These are phyloP conservation scores for Microtus obscurus DNA, from an alignment of 2,797 vertebrate genomes.

Conservation along the genomic window DNA sequence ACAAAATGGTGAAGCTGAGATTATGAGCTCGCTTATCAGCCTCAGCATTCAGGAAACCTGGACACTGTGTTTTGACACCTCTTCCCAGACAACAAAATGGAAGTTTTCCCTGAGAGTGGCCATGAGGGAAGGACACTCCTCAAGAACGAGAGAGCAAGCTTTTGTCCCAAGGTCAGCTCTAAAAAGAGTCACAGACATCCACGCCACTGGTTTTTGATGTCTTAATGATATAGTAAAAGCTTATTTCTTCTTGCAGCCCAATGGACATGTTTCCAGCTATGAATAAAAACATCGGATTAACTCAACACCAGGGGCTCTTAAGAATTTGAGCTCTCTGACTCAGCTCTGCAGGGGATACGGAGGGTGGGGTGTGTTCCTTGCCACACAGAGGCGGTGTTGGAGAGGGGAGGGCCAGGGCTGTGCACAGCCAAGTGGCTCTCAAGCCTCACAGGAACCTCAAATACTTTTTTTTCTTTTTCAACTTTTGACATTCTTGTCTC, in stretches of 20 bases:
- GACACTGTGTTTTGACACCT: neutral
- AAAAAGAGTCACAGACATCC: conserved; percentile 4
- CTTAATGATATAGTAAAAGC: neutral
- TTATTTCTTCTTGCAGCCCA: conserved; percentile 33
- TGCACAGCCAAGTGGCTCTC: neutral
- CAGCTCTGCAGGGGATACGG: fast-evolving
- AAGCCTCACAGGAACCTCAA: neutral
- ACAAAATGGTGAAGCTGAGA: neutral
- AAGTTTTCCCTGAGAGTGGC: neutral
- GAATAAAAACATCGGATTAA: conserved; percentile 2
- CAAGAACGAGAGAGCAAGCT: neutral
- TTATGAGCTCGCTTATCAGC: neutral
- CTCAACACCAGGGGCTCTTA: neutral
- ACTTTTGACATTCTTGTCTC: neutral
- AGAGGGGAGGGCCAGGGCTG: neutral
- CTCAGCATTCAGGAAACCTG: neutral
- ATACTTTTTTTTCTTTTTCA: neutral
- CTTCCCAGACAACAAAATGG: neutral
- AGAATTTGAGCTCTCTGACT: neutral
- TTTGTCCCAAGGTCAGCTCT: neutral
- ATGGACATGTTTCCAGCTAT: conserved; percentile 14
- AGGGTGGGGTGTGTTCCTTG: neutral
- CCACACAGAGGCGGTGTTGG: neutral
- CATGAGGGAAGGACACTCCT: neutral
- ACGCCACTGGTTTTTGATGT: neutral